Percentiles rank a stretch among this genome's conserved stretches.
phyloP scores from a whole-genome alignment of 2,113 vertebrate genomes.

The Xiphophorus couchianus region DNA sequence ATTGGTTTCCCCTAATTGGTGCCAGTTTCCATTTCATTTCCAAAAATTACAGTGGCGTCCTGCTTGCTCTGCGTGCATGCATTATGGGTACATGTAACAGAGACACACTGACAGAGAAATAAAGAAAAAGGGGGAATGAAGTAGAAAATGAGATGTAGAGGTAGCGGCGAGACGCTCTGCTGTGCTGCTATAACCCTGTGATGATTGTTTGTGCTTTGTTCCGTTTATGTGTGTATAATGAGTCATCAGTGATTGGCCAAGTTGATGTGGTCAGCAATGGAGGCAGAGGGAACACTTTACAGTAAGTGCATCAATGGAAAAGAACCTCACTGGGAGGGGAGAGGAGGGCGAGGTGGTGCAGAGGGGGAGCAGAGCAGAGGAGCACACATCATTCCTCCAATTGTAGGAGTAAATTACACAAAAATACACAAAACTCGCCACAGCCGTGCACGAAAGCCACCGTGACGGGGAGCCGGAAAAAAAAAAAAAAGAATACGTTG shows the following conservation, averaged over 20 bases:
- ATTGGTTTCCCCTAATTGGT: slow-evolving; percentile 79
- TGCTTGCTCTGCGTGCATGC: slow-evolving; percentile 47
- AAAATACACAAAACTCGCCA: slow-evolving; percentile 77
- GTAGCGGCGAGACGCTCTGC: slow-evolving; percentile 37
- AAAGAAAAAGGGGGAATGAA: slow-evolving; percentile 2
- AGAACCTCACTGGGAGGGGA: slow-evolving; percentile 58
- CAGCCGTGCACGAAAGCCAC: slow-evolving; percentile 74
- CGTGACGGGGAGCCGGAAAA: slow-evolving; percentile 57
- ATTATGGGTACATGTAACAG: slow-evolving; percentile 8
- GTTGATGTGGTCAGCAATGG: slow-evolving; percentile 76
- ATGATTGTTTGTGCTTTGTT: slow-evolving; percentile 75
- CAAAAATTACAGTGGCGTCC: slow-evolving; percentile 73
- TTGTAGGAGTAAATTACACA: slow-evolving; percentile 78
- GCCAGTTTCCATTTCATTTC: slow-evolving; percentile 81
- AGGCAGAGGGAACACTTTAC: slow-evolving; percentile 73
- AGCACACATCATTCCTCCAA: slow-evolving; percentile 73
- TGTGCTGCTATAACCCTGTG: slow-evolving; percentile 50
- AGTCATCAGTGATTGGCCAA: slow-evolving; percentile 77
- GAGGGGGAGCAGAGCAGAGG: slow-evolving; percentile 42
- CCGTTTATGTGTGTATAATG: slow-evolving; percentile 77
- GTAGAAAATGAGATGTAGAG: slow-evolving; percentile 19
- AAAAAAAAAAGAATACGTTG: slow-evolving; percentile 52
- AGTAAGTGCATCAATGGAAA: slow-evolving; percentile 77
- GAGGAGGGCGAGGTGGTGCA: neutral
- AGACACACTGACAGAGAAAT: slow-evolving; percentile 10